These are phyloP conservation scores for Nixonia krombeini DNA, from an alignment of 1,140 invertebrate genomes.

Conservation along the genomic window DNA sequence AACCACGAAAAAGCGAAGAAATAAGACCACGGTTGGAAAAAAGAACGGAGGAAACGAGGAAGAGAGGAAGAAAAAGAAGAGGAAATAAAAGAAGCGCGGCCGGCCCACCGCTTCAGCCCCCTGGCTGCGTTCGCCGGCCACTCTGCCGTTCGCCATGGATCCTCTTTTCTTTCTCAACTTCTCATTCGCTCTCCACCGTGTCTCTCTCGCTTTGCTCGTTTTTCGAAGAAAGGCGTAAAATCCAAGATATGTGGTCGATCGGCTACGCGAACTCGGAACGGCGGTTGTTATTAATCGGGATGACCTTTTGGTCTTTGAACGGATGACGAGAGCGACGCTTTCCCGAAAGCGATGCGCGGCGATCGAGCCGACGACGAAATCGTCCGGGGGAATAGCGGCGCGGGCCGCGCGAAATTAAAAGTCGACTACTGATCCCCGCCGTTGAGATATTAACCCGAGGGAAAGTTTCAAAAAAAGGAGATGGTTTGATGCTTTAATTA, in stretches of 20 bases:
- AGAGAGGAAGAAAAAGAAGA: slow-evolving; percentile 41
- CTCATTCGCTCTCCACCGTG: slow-evolving; percentile 59
- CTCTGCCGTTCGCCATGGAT: slow-evolving; percentile 54
- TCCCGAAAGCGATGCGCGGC: not conserved
- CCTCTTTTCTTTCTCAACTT: slow-evolving; percentile 54
- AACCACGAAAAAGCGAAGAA: slow-evolving; percentile 59
- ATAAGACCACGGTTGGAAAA: slow-evolving; percentile 53
- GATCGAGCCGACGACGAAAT: too few species aligned
- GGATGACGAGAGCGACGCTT: slow-evolving; percentile 29
- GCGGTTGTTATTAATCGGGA: slow-evolving; percentile 52
- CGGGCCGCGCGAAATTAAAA: not conserved
- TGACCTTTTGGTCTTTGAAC: slow-evolving; percentile 48
- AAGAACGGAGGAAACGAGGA: slow-evolving; percentile 38
- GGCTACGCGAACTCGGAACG: slow-evolving; percentile 34
- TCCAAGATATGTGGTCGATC: slow-evolving; percentile 57
- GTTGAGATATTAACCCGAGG: too few species aligned
- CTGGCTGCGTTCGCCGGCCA: slow-evolving; percentile 51
- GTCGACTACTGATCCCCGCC: not conserved
- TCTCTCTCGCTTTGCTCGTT: slow-evolving; percentile 41
- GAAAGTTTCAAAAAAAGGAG: too few species aligned
- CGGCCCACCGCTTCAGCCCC: slow-evolving; percentile 61
- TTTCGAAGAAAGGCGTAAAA: slow-evolving; percentile 58
- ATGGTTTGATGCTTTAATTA: too few species aligned
- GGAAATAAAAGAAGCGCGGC: slow-evolving; percentile 52
- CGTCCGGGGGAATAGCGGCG: too few species aligned